phyloP scores from a whole-genome alignment of 2,888 invertebrate species.

The Mystacides longicornis region DNA sequence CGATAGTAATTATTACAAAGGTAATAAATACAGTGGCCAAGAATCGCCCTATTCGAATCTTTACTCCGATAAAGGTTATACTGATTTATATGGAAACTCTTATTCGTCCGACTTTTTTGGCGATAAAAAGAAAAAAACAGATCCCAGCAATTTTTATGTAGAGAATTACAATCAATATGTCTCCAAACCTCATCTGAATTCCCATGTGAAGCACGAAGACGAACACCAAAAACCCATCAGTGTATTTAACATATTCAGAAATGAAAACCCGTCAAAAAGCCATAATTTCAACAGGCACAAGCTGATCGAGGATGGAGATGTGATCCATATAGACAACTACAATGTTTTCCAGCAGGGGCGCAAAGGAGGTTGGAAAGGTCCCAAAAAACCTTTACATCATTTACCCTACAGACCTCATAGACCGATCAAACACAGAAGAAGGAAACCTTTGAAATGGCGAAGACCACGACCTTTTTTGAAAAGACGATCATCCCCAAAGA shows the following conservation, averaged over 20 bases:
- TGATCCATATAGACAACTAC: slow-evolving; percentile 18
- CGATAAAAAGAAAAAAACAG: slow-evolving; percentile 8
- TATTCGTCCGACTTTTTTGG: not conserved
- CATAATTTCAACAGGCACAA: slow-evolving; percentile 4
- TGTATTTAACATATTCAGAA: slow-evolving; percentile 17
- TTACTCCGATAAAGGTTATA: slow-evolving; percentile 7
- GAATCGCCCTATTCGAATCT: slow-evolving; percentile 4
- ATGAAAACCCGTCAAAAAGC: not conserved
- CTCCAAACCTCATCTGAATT: slow-evolving; percentile 5
- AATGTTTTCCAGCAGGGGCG: slow-evolving; percentile 21
- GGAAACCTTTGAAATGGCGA: slow-evolving; percentile 18
- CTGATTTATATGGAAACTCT: slow-evolving; percentile 9
- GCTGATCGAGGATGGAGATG: slow-evolving; percentile 6
- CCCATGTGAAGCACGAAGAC: not conserved
- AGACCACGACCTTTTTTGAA: slow-evolving; percentile 9
- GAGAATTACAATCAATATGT: slow-evolving; percentile 21
- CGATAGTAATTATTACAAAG: not conserved
- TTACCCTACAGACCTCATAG: slow-evolving; percentile 6
- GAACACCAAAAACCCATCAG: slow-evolving; percentile 14
- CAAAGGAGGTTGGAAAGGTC: slow-evolving; percentile 7
- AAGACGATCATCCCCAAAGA: slow-evolving; percentile 8
- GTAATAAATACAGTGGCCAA: not conserved
- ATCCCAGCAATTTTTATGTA: slow-evolving; percentile 19
- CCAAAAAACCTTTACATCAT: slow-evolving; percentile 8
- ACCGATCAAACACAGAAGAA: slow-evolving; percentile 16